Evolutionary conservation across 1,140 invertebrate species (phyloP), one percentile per base, ranked within the genome.

Genomic region (Aphaenogaster ashmeadi): DNA sequence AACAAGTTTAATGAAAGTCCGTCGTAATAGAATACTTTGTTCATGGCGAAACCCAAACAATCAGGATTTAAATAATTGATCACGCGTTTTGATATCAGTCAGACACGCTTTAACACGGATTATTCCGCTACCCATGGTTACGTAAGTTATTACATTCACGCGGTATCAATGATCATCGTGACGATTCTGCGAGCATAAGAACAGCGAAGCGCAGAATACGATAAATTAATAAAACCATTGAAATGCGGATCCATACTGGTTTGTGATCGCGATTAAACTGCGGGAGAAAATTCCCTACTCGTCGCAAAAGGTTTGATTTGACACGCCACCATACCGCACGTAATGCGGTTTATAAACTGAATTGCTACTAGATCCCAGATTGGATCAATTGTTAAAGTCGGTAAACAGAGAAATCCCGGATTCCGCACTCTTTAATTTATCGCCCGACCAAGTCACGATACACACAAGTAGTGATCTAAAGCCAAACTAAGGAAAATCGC

Each of bases 1-100:
- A 72, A 88, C 58, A 52, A 86, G 75, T 86, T 86, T 90, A 27
- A 56, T 52, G 67, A 67, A 44, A 27, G 2, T 79, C 36, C 4
- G 3, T 71, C 8, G 6, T 13, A 0, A n/a, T n/a, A 72, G 8
- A 36, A 38, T 21, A 38, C 27, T 56, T 38, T 2, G 9, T 27
- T 6, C 15, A 21, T 6, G 5, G 8, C 13, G 3, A 71, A 47
- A 41, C 4, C 18, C 18, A 11, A 44, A 44, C 13, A 47, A 11
- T 18, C 8, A n/a, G 13, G 9, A 47, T 9, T 18, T 0, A 52
- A 52, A 52, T 4, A 11, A 54, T 1, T n/a, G 4, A 44, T 56
- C 3, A 4, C 21, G 7, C 9, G 3, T 18, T 58, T 83, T 44
- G 33, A 15, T 36, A 44, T 44, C 6, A 3, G 0, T 44, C 13